Evolutionary conservation across 2,888 invertebrate genomes (phyloP).

Genomic region (Lymantria monacha): DNA sequence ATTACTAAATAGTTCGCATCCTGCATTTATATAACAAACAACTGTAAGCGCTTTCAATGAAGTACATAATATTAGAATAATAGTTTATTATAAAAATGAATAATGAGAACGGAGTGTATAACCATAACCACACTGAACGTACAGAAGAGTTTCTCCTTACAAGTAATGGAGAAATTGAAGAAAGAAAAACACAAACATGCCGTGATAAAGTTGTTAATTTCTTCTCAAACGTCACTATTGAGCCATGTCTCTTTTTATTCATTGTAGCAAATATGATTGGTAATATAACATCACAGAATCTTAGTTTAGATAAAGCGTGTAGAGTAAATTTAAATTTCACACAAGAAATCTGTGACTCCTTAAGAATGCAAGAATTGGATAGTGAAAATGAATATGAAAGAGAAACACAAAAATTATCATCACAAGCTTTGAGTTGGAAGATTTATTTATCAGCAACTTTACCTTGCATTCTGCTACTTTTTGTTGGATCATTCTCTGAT

Average conservation of each 20-base stretch:
- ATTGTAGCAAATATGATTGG: slow-evolving; percentile 66
- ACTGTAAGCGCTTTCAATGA: slow-evolving; percentile 9
- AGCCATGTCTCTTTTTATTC: slow-evolving; percentile 56
- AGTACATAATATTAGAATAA: slow-evolving; percentile 6
- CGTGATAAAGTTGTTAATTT: slow-evolving; percentile 36
- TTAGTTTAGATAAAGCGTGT: neutral
- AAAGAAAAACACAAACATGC: slow-evolving; percentile 31
- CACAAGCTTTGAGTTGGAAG: slow-evolving; percentile 88
- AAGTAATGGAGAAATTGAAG: slow-evolving; percentile 14
- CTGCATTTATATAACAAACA: slow-evolving; percentile 11
- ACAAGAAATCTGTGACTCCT: neutral
- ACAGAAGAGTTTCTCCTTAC: slow-evolving; percentile 25
- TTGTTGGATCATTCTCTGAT: neutral
- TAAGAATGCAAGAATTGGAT: neutral
- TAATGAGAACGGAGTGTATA: slow-evolving; percentile 4
- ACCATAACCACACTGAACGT: slow-evolving; percentile 10
- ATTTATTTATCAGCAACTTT: slow-evolving; percentile 90
- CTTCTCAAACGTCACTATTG: slow-evolving; percentile 54
- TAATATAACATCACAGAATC: slow-evolving; percentile 38
- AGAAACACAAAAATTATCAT: neutral
- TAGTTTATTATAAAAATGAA: slow-evolving; percentile 13
- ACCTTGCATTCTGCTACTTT: neutral
- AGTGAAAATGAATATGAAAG: neutral
- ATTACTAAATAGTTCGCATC: slow-evolving; percentile 14
- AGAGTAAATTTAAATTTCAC: neutral